phyloP scores from a whole-genome alignment of 2,113 vertebrate species.

The Fulica atra region DNA sequence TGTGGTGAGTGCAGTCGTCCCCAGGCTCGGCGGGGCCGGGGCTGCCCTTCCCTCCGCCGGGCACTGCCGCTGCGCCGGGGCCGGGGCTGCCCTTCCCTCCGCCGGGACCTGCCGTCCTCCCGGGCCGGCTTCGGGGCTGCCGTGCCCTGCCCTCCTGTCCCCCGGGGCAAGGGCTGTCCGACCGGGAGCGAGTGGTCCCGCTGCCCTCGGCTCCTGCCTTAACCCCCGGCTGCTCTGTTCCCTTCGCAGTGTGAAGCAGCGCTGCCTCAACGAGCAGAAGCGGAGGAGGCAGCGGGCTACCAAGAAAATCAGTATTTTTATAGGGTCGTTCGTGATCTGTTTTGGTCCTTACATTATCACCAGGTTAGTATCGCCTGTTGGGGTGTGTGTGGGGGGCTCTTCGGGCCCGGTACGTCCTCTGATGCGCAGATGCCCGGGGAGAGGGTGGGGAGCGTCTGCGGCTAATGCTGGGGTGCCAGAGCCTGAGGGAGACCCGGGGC shows the following conservation, averaged over 20 bases:
- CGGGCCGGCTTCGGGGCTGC: too few species aligned
- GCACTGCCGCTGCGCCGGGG: background rate
- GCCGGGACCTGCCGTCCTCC: background rate
- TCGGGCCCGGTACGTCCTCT: background rate
- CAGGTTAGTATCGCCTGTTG: slow-evolving; percentile 69
- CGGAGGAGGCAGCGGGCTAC: slow-evolving; percentile 74
- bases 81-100: background rate
- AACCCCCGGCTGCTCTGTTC: background rate
- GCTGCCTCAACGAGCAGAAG: slow-evolving; percentile 81
- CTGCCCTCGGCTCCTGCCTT: background rate
- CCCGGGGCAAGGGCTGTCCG: background rate
- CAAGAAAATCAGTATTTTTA: slow-evolving; percentile 84
- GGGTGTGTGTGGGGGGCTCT: background rate
- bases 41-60: too few species aligned
- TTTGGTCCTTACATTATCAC: slow-evolving; percentile 84
- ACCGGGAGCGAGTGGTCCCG: fast-evolving
- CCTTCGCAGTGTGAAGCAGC: slow-evolving; percentile 79
- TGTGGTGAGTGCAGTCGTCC: background rate
- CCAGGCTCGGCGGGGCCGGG: background rate
- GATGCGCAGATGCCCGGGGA: fast-evolving
- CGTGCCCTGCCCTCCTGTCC: too few species aligned
- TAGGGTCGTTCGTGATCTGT: slow-evolving; percentile 82
- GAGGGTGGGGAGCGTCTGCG: fast-evolving
- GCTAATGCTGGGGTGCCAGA: background rate
- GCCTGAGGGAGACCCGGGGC: fast-evolving